A percentile compares a stretch with the other conserved stretches of the same genome.
These are phyloP conservation scores for Papilio machaon DNA, from an alignment of 1,140 invertebrate genomes.

Conservation along the genomic window DNA sequence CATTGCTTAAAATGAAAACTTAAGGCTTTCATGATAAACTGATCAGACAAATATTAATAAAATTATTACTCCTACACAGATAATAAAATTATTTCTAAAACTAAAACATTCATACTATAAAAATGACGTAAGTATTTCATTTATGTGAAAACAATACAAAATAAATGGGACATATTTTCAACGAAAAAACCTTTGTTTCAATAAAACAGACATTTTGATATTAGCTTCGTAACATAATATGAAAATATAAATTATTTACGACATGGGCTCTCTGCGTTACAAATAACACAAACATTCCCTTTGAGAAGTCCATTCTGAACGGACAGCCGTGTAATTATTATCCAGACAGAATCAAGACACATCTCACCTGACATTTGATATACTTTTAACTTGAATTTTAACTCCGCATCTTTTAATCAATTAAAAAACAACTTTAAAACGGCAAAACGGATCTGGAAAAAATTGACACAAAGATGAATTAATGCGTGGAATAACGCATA, in stretches of 20 bases:
- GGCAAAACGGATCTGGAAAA: too few species aligned
- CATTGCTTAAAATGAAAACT: background rate
- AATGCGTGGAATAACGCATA: too few species aligned
- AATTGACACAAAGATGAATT: too few species aligned
- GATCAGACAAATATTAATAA: background rate
- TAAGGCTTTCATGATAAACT: background rate
- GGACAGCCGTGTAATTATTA: constrained; percentile 32
- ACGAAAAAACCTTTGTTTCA: background rate
- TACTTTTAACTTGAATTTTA: background rate
- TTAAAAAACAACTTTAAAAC: background rate
- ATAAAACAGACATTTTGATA: background rate
- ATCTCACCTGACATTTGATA: background rate
- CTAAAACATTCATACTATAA: background rate
- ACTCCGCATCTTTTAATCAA: background rate
- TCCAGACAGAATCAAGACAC: constrained; percentile 25
- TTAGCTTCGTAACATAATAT: background rate
- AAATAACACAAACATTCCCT: constrained; percentile 24
- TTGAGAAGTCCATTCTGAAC: constrained; percentile 7
- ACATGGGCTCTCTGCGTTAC: background rate
- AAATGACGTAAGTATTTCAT: background rate
- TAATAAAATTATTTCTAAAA: too few species aligned
- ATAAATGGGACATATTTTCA: background rate
- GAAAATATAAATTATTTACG: background rate
- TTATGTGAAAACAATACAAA: background rate
- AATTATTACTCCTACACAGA: too few species aligned